Evolutionary conservation across 2,113 vertebrate species (phyloP).

Genomic region (Alces alces): DNA sequence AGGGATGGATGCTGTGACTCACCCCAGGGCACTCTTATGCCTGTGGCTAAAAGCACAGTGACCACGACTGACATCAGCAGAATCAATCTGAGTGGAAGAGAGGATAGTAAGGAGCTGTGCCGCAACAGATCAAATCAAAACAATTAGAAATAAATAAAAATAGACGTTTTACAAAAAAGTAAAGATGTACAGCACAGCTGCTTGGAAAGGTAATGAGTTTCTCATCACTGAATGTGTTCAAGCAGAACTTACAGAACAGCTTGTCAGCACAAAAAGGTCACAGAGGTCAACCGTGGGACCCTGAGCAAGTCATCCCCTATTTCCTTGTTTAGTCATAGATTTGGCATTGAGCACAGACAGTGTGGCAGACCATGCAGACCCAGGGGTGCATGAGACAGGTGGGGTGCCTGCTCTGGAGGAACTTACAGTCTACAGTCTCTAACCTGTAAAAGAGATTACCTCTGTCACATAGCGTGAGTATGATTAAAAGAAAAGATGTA

Average conservation of each 20-base stretch:
- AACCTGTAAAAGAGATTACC: neutral
- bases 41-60: neutral
- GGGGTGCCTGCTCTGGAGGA: too few species aligned
- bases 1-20: neutral
- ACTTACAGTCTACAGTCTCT: neutral
- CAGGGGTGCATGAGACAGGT: fast-evolving
- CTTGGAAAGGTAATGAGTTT: neutral
- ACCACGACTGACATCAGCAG: neutral
- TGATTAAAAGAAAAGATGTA: neutral
- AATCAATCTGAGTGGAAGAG: neutral
- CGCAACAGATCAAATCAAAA: neutral
- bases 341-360: neutral
- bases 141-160: neutral
- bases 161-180: neutral
- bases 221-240: neutral
- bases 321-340: neutral
- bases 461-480: neutral
- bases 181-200: neutral
- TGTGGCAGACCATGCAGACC: neutral
- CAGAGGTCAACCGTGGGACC: neutral
- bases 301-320: neutral
- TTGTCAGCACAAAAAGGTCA: neutral
- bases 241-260: neutral
- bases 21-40: neutral
- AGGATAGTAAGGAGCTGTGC: neutral